These are phyloP conservation scores for Pogonomyrmex barbatus DNA, from an alignment of 1,140 invertebrate genomes.

Conservation along the genomic window DNA sequence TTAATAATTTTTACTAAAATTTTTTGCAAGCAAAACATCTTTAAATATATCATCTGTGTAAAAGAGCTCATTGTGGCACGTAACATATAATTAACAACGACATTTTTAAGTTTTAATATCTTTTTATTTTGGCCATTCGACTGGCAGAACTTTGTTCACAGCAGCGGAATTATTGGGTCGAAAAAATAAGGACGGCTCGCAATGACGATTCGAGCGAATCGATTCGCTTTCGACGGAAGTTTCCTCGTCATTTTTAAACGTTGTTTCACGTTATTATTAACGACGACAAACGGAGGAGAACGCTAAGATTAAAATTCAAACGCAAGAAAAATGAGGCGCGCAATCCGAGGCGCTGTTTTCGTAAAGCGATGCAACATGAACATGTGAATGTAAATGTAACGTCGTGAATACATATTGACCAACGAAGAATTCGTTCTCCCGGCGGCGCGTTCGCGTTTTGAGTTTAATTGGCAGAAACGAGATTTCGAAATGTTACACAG, in stretches of 20 bases:
- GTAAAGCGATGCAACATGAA: background rate
- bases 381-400: background rate
- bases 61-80: background rate
- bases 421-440: constrained; percentile 59
- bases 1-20: too few species aligned
- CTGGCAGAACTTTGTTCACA: constrained; percentile 15
- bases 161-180: constrained; percentile 52
- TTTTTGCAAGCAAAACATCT: too few species aligned
- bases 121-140: constrained; percentile 14
- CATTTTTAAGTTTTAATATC: constrained; percentile 5
- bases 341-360: constrained; percentile 6
- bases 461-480: constrained; percentile 70
- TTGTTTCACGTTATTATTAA: constrained; percentile 37
- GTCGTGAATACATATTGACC: constrained; percentile 42
- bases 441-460: constrained; percentile 63
- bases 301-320: constrained; percentile 8
- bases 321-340: background rate
- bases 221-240: constrained; percentile 65
- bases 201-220: constrained; percentile 66
- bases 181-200: constrained; percentile 57
- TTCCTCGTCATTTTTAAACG: constrained; percentile 29
- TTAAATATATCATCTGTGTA: background rate
- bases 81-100: background rate
- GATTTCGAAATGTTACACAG: constrained; percentile 69
- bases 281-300: background rate